Conservation (phyloP, 2,113 vertebrate species). For the Ceyx margarethae region DNA sequence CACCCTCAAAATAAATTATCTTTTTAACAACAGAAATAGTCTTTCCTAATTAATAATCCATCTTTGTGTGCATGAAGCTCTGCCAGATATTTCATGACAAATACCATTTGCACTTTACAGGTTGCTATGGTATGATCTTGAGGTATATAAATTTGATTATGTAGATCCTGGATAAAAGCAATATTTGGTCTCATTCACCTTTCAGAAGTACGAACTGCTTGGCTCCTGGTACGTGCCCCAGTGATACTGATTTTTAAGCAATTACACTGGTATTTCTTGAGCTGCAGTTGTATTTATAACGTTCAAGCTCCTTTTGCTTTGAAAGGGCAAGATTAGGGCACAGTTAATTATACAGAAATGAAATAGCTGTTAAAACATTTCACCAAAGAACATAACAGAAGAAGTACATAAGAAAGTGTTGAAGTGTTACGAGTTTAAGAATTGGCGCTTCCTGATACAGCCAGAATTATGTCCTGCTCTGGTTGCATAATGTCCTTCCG, state of each 20-base stretch:
- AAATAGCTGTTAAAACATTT: background rate
- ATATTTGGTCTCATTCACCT: background rate
- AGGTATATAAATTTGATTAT: background rate
- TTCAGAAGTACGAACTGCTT: background rate
- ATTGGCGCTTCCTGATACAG: accelerated
- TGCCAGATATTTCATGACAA: background rate
- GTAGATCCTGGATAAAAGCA: background rate
- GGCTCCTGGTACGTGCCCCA: background rate
- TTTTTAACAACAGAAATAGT: background rate
- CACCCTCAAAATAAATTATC: background rate
- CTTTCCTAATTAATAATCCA: background rate
- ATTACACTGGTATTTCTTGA: background rate
- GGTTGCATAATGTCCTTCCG: background rate
- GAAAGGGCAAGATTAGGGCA: background rate
- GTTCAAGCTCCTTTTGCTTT: background rate
- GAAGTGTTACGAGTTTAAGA: background rate
- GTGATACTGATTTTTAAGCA: background rate
- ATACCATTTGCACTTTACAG: background rate
- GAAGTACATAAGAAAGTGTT: background rate
- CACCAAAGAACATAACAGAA: background rate
- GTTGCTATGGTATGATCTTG: background rate
- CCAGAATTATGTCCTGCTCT: background rate
- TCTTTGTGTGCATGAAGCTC: constrained; percentile 6
- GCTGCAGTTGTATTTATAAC: background rate
- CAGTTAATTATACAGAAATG: background rate